Evolutionary conservation across 2,888 invertebrate genomes (phyloP), one percentile per base, ranked within the genome.

Genomic region (Notodonta ziczac): DNA sequence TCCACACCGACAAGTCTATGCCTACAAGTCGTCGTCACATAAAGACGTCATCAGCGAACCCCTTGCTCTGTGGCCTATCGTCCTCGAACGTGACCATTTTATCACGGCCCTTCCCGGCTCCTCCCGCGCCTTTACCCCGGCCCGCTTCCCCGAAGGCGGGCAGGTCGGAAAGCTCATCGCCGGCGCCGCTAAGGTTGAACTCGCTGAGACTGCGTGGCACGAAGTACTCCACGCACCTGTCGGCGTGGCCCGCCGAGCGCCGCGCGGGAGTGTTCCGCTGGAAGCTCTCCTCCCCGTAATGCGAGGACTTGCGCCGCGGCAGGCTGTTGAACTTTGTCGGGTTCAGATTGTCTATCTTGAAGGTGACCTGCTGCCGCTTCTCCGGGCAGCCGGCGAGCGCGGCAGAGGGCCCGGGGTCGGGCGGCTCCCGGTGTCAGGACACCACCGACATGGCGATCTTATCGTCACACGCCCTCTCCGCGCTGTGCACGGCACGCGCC

Each of bases 61-160:
- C 86, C 58, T 88, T 85, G 72, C 88, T 89, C 70, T 88, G 89
- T 83, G 67, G 87, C 86, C 77, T 90, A 87, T 97, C 97, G 83
- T 97, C 97, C 82, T 97, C 97, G 78, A 97, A 97, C 5, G 97
- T 97, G 50, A 97, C 97, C 95, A 97, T 96, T 85, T 97, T 97
- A 84, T 97, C 97, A 57, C 96, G 93, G 62, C 94, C 94, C 68
- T 95, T 94, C 4, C 89, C 51, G 13, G 46, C 59, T 14, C 39
- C 10, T 32, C 16, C 44, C 12, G 42, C 56, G 52, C 84, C 83
- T 88, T 78, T 66, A 82, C 76, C 61, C 14, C 96, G 57, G 35
- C 58, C 56, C 51, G 69, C 51, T 62, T 68, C n/a, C 59, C 73
- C 60, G 8, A 63, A 32, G 61, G 72, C 54, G 55, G 77, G 66